Evolutionary conservation across 2,797 vertebrate genomes (phyloP), one percentile per base, ranked within the genome.

Genomic region (Botia kubotai): DNA sequence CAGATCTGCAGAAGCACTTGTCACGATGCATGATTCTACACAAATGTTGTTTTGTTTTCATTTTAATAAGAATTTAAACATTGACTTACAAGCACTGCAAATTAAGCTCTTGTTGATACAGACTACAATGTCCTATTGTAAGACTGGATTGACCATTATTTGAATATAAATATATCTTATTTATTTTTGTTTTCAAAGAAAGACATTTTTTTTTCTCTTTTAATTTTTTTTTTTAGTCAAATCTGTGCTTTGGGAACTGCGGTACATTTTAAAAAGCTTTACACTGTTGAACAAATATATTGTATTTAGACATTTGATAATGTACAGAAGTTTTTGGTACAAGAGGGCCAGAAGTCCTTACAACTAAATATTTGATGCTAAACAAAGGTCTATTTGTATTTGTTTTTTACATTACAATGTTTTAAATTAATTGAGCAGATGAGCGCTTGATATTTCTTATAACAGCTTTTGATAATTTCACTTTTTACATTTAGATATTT

Each of bases 271-370:
- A 11, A n/a, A 33, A 3, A n/a, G 52, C 39, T 62, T 55, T 36
- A n/a, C 63, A 36, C 17, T 65, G 62, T 72, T 14, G 3, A n/a
- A 43, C 69, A 63, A 36, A 26, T 46, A 13, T 79, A 29, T n/a
- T 68, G 76, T 79, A 75, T 77, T 70, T 84, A 48, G 29, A 13
- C 55, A 26, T 39, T 67, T 76, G 36, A 71, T 26, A 48, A 23
- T 82, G 80, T 86, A 86, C 80, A 82, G 77, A 57, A 53, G 29
- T 65, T 86, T 85, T 86, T 84, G 79, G 77, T 84, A 84, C 69
- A 50, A 70, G 46, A 52, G 67, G 63, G 14, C 43, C 50, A 4
- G 57, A 16, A n/a, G 39, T 23, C 48, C n/a, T 75, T 71, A 55
- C 43, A 80, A 84, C 71, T 77, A 86, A 86, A 77, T 57, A 68